Evolutionary conservation across 2,113 vertebrate genomes (phyloP).

Genomic region (Rhinoptilus africanus): DNA sequence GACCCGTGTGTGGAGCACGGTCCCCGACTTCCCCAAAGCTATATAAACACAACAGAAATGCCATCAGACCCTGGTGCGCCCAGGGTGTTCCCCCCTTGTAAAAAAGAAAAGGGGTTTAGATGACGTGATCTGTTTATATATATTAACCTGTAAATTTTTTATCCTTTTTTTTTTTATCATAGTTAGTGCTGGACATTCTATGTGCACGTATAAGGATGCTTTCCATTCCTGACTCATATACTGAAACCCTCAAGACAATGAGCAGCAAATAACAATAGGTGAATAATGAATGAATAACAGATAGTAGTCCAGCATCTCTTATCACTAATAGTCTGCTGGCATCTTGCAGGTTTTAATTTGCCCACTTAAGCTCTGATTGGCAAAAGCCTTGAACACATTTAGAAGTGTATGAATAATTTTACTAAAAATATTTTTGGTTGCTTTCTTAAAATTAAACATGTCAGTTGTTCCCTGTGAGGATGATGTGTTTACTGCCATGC

Average conservation of each 20-base stretch:
- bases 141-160: background rate
- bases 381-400: background rate
- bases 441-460: background rate
- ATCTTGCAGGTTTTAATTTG: background rate
- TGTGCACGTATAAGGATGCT: background rate
- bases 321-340: background rate
- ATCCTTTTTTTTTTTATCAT: background rate
- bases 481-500: background rate
- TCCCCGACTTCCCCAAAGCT: conserved; percentile 63
- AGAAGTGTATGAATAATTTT: background rate
- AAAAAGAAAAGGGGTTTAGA: background rate
- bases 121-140: background rate
- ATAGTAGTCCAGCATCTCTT: background rate
- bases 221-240: background rate
- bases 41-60: background rate
- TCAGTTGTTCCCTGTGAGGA: background rate
- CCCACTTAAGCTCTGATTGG: background rate
- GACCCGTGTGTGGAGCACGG: conserved; percentile 1
- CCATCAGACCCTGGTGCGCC: accelerated
- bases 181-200: background rate
- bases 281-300: background rate
- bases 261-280: background rate
- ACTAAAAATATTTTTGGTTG: background rate
- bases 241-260: background rate
- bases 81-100: background rate